These are phyloP conservation scores for Chymomyza procnemis DNA, from an alignment of 2,888 invertebrate species.

Conservation along the genomic window DNA sequence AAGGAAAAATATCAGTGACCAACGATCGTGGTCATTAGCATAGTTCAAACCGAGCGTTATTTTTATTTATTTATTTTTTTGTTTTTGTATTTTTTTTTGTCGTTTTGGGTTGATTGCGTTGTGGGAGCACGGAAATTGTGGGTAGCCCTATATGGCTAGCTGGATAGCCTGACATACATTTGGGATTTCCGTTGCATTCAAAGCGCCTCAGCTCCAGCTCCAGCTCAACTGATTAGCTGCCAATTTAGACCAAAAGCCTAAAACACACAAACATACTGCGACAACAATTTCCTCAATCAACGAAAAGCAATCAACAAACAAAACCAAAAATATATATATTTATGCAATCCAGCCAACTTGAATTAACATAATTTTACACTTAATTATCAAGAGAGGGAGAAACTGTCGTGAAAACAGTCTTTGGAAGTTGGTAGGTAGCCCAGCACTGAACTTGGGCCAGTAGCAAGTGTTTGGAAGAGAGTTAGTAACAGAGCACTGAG, in stretches of 20 bases:
- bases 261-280: constrained; percentile 24
- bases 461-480: no score
- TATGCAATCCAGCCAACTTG: constrained; percentile 10
- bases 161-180: constrained; percentile 9
- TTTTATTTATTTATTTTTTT: no score
- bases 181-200: constrained; percentile 66
- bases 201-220: not conserved
- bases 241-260: constrained; percentile 47
- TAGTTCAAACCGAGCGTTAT: constrained; percentile 14
- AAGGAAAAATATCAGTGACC: constrained; percentile 1
- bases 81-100: no score
- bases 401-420: not conserved
- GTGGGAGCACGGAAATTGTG: constrained; percentile 59
- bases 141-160: constrained; percentile 27
- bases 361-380: constrained; percentile 71
- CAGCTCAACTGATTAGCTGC: constrained; percentile 60
- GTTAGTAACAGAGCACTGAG: no score
- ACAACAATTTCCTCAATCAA: constrained; percentile 68
- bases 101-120: not conserved
- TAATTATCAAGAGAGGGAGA: constrained; percentile 51
- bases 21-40: constrained; percentile 48
- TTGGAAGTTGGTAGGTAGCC: not conserved
- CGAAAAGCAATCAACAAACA: constrained; percentile 45
- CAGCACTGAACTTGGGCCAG: not conserved
- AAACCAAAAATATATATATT: not conserved